Conservation (phyloP, 1,140 invertebrate species). For the Calosoma granatense region DNA sequence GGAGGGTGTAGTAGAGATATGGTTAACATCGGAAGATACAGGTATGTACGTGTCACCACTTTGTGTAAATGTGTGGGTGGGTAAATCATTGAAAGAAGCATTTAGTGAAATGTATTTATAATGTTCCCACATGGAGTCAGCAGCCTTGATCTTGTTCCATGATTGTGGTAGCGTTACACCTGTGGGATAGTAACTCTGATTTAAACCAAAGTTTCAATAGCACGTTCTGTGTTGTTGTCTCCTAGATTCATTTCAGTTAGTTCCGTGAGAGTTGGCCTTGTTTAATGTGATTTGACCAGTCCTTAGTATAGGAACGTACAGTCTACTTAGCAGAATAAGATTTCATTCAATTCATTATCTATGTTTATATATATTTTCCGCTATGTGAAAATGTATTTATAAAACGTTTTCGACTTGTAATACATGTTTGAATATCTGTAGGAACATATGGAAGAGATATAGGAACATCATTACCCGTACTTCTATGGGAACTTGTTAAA, state of each 20-base stretch:
- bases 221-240: background rate
- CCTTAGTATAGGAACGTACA: constrained; percentile 1
- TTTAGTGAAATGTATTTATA: no score
- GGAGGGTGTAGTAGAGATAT: constrained; percentile 95
- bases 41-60: no score
- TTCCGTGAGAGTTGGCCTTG: background rate
- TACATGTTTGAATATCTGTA: constrained; percentile 20
- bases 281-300: background rate
- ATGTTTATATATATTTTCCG: background rate
- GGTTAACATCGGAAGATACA: constrained; percentile 97
- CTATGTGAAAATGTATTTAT: constrained; percentile 1
- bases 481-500: constrained; percentile 78
- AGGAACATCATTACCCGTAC: constrained; percentile 72
- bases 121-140: constrained; percentile 7
- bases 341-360: constrained; percentile 6
- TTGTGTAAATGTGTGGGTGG: no score
- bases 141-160: background rate
- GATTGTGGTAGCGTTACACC: background rate
- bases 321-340: no score
- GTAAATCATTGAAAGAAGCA: no score
- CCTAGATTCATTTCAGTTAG: background rate
- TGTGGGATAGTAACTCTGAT: background rate
- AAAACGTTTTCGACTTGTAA: background rate
- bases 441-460: constrained; percentile 94
- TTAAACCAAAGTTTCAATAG: background rate